Percentiles rank a stretch among this genome's conserved stretches.
These are phyloP conservation scores for Mirounga angustirostris DNA, from an alignment of 2,113 vertebrate species.

Conservation along the genomic window DNA sequence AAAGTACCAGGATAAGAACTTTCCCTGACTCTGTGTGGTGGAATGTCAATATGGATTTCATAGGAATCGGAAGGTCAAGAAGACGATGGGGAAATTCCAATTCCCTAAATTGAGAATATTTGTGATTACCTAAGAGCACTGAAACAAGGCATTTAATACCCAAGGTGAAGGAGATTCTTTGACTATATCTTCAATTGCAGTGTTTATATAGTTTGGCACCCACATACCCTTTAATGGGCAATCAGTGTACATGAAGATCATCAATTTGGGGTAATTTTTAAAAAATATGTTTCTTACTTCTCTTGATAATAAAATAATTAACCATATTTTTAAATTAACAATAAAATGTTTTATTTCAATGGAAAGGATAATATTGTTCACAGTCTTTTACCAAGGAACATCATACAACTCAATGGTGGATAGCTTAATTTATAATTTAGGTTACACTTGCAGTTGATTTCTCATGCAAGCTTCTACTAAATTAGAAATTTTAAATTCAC, in stretches of 20 bases:
- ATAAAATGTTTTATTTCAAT: constrained; percentile 44
- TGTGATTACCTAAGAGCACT: neutral
- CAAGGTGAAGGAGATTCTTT: neutral
- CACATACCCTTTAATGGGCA: neutral
- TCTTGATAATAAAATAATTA: constrained; percentile 18
- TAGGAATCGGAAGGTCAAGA: neutral
- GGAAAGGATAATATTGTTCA: neutral
- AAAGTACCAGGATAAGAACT: constrained; percentile 46
- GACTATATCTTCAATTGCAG: neutral
- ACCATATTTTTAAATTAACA: constrained; percentile 32
- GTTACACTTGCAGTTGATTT: constrained; percentile 58
- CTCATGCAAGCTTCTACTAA: constrained; percentile 48
- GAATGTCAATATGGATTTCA: neutral
- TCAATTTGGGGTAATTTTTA: neutral
- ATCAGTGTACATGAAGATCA: neutral
- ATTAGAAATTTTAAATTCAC: constrained; percentile 60
- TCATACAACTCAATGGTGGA: neutral
- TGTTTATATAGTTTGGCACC: neutral
- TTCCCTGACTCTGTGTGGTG: neutral
- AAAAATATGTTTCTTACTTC: neutral
- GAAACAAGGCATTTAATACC: neutral
- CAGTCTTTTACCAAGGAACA: neutral
- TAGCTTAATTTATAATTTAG: constrained; percentile 48
- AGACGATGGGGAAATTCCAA: neutral
- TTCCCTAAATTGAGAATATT: neutral